A percentile compares a stretch with the other conserved stretches of the same genome.
Evolutionary conservation across 2,113 vertebrate species (phyloP).

Genomic region (Toxostoma redivivum): DNA sequence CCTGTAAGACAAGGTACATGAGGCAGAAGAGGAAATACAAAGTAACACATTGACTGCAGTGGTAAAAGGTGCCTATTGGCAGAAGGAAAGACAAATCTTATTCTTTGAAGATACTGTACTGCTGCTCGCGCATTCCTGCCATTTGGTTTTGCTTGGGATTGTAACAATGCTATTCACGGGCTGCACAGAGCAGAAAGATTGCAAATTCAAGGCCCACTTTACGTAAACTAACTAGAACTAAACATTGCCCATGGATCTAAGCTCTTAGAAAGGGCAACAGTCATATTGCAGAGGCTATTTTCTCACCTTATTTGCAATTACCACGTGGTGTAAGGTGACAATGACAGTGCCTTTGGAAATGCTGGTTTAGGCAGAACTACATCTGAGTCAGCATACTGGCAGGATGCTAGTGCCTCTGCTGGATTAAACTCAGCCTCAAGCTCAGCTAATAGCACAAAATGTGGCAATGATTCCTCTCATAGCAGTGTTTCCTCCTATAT

Average conservation of each 20-base stretch:
- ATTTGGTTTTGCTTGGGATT: neutral
- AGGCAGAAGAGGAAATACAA: neutral
- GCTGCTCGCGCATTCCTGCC: neutral
- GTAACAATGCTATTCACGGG: rapidly evolving
- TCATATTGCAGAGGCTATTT: neutral
- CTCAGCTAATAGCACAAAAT: neutral
- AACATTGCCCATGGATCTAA: neutral
- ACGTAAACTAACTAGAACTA: neutral
- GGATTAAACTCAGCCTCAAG: neutral
- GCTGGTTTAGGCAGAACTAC: neutral
- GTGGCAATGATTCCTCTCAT: neutral
- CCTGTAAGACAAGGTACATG: neutral
- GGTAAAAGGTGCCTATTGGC: neutral
- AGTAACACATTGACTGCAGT: neutral
- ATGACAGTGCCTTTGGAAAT: neutral
- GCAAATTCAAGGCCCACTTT: neutral
- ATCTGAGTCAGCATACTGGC: neutral
- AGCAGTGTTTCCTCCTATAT: neutral
- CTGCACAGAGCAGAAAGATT: neutral
- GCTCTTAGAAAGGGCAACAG: neutral
- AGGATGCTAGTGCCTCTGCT: neutral
- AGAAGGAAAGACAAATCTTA: neutral
- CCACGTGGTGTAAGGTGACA: neutral
- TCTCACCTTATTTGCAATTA: neutral
- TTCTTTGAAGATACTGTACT: neutral